These are phyloP conservation scores for Volucella bombylans DNA, from an alignment of 2,888 invertebrate genomes.

Conservation along the genomic window DNA sequence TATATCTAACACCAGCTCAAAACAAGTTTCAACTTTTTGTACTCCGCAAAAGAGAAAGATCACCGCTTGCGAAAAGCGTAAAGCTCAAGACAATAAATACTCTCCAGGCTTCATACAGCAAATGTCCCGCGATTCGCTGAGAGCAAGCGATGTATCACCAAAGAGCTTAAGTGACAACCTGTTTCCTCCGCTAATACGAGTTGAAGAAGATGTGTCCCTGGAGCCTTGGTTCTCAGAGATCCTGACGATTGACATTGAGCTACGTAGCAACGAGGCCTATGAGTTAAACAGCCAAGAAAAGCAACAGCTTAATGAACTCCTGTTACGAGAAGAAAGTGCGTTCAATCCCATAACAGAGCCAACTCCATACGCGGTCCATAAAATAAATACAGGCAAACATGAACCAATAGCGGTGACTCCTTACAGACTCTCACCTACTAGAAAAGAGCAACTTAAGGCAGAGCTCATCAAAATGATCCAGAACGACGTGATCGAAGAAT, in stretches of 20 bases:
- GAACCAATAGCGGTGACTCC: not conserved
- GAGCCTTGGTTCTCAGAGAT: constrained; percentile 3
- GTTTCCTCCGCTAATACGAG: not conserved
- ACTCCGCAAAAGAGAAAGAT: not conserved
- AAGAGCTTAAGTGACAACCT: not conserved
- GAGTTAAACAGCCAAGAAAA: not conserved
- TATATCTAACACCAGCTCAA: not conserved
- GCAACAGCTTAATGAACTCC: not conserved
- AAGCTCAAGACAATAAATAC: not conserved
- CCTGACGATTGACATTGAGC: not conserved
- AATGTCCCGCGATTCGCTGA: no score
- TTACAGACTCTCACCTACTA: constrained; percentile 77
- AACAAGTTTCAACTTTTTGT: not conserved
- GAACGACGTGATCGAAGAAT: no score
- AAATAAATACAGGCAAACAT: not conserved
- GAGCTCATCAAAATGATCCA: not conserved
- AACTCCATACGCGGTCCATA: not conserved
- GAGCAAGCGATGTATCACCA: not conserved
- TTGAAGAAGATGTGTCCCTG: not conserved
- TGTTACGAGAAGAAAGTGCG: not conserved
- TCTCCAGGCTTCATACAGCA: not conserved
- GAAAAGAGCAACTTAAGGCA: constrained; percentile 30
- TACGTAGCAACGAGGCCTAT: not conserved
- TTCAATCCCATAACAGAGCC: not conserved
- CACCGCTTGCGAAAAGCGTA: not conserved